Evolutionary conservation across 2,113 vertebrate genomes (phyloP).

Genomic region (Atherinomorus stipes): DNA sequence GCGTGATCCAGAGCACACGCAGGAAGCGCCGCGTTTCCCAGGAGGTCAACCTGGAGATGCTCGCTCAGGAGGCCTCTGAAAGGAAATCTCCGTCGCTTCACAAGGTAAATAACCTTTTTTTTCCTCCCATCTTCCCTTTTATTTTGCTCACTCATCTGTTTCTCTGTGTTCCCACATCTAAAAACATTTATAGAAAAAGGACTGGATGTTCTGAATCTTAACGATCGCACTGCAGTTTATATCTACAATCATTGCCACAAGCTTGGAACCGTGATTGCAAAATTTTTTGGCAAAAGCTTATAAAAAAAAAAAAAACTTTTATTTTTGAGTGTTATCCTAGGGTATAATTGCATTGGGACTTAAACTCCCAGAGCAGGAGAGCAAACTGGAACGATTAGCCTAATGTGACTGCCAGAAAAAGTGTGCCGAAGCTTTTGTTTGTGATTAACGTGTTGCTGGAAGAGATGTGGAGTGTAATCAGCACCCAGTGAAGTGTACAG

Average conservation of each 20-base stretch:
- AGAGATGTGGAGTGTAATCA: conserved; percentile 50
- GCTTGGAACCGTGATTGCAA: conserved; percentile 36
- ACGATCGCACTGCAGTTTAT: conserved; percentile 7
- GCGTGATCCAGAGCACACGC: conserved; percentile 93
- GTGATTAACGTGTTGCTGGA: conserved; percentile 60
- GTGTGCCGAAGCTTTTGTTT: conserved; percentile 63
- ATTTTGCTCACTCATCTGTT: conserved; percentile 30
- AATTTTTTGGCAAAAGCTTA: conserved; percentile 8
- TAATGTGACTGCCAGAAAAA: conserved; percentile 48
- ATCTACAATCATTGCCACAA: conserved; percentile 1
- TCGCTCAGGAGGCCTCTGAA: conserved; percentile 96
- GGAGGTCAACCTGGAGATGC: conserved; percentile 94
- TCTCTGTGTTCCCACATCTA: conserved; percentile 27
- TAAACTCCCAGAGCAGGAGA: conserved; percentile 55
- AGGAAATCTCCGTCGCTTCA: conserved; percentile 87
- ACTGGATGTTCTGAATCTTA: conserved; percentile 13
- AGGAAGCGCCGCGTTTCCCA: conserved; percentile 91
- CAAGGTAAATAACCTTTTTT: conserved; percentile 70
- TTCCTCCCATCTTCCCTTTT: not conserved
- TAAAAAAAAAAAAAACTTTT: not conserved
- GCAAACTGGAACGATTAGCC: conserved; percentile 62
- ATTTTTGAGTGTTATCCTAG: conserved; percentile 32
- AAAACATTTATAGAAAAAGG: conserved; percentile 9
- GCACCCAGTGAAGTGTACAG: conserved; percentile 19
- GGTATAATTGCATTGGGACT: conserved; percentile 67